Evolutionary conservation across 2,797 vertebrate species (phyloP), one percentile per base, ranked within the genome.

Genomic region (Lepidocolaptes lacrymiger): DNA sequence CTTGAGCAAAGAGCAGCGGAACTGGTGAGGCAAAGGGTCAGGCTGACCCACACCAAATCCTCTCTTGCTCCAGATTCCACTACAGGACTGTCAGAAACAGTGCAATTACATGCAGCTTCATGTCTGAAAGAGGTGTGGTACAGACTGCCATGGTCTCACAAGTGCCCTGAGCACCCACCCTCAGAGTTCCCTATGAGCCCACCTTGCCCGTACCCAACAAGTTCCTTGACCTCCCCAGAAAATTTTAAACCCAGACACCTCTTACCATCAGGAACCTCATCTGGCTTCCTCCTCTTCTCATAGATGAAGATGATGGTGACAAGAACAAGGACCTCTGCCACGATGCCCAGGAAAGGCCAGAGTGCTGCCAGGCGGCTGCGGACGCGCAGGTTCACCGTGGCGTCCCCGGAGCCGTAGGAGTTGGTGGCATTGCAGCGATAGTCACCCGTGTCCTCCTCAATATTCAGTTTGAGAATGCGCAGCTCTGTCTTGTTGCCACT

Each of bases 261-360:
- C 98, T 93, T 98, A 99, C 99, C 99, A 4, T 99, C 99, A 3
- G 81, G 98, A 89, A 98, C 76, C 54, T 99, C 99, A 39, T 99
- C 99, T 0, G 99, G 98, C 99, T 99, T 99, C 98, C 99, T 99
- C 96, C 98, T 99, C 98, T 99, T 99, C 98, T 99, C 99, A 0
- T 99, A 99, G 98, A 99, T 99, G 97, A 99, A 99, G 98, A 99
- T 99, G 96, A 99, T 98, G 13, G 98, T 98, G 97, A 99, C 98
- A 3, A 99, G 98, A 71, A 99, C 97, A 7, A 99, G 98, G 86
- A 99, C 99, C 94, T 99, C 99, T 0, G 98, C 99, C 94, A 99
- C 99, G 0, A 99, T 99, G 62, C 99, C 99, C 69, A 99, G 98
- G 97, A 99, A 99, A 28, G 99, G 99, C 99, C 99, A 99, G 48